Conservation (phyloP, 1,140 invertebrate species). For the Eriocheir sinensis region DNA sequence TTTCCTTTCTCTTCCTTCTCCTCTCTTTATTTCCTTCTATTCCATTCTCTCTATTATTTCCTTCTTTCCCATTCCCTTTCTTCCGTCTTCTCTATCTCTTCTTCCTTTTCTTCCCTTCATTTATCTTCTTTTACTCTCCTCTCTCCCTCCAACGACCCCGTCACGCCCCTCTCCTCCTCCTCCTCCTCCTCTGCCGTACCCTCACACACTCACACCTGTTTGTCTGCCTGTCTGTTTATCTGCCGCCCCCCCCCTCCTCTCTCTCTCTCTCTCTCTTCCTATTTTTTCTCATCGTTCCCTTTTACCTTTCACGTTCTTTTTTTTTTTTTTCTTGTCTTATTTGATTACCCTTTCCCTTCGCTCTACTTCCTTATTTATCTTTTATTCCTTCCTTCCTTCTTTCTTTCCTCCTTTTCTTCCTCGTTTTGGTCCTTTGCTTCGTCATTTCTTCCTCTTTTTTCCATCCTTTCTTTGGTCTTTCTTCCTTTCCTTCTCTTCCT, state of each 20-base stretch:
- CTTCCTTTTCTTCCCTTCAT: background rate
- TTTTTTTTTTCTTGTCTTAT: background rate
- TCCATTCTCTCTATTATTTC: too few relatives aligned
- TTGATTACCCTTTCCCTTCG: background rate
- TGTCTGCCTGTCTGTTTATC: too few relatives aligned
- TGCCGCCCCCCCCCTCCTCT: too few relatives aligned
- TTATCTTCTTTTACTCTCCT: too few relatives aligned
- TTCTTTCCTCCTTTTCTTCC: background rate
- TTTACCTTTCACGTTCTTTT: background rate
- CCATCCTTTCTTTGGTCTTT: background rate
- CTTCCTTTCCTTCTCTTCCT: background rate
- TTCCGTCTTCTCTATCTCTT: background rate
- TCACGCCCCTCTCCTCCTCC: too few relatives aligned
- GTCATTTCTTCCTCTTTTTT: conserved; percentile 2
- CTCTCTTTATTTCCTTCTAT: background rate
- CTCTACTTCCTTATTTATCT: background rate
- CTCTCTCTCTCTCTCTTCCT: background rate
- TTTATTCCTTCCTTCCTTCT: background rate
- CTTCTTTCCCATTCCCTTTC: too few relatives aligned
- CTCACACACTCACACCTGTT: too few relatives aligned
- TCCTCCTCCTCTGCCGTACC: too few relatives aligned
- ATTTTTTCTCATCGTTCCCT: background rate
- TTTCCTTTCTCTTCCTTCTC: background rate
- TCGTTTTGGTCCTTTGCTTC: background rate
- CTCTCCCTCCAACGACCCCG: too few relatives aligned